Conservation (phyloP, 2,888 invertebrate species). For the Junonia oenone region DNA sequence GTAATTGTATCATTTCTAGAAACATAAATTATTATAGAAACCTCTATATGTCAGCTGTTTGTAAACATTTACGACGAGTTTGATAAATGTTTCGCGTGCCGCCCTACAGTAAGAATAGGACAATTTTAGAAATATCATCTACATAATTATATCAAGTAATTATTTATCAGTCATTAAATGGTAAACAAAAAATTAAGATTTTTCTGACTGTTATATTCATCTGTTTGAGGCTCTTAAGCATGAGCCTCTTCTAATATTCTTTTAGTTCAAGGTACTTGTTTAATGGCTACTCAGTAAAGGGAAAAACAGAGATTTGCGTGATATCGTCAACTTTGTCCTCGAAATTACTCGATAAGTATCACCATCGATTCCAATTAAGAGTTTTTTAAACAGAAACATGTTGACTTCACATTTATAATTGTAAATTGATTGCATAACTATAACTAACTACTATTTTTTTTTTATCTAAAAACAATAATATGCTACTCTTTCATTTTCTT, state of each 20-base stretch:
- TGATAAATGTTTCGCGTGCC: slow-evolving; percentile 16
- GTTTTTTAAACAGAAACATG: slow-evolving; percentile 11
- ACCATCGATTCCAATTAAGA: slow-evolving; percentile 18
- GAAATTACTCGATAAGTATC: slow-evolving; percentile 16
- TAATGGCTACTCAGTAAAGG: slow-evolving; percentile 5
- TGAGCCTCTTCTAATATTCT: too few species aligned
- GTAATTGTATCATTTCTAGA: not conserved
- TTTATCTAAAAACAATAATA: too few species aligned
- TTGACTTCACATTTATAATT: slow-evolving; percentile 6
- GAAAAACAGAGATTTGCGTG: slow-evolving; percentile 18
- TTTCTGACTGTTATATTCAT: too few species aligned
- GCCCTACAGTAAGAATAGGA: not conserved
- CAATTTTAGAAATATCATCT: not conserved
- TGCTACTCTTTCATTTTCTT: too few species aligned
- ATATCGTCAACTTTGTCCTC: slow-evolving; percentile 1
- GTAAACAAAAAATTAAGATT: not conserved
- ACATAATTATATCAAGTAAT: not conserved
- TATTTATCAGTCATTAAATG: too few species aligned
- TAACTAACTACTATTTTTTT: not conserved
- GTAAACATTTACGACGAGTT: slow-evolving; percentile 5
- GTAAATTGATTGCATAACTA: not conserved
- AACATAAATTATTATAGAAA: not conserved
- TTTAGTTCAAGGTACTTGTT: not conserved
- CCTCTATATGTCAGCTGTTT: not conserved
- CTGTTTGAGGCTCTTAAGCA: too few species aligned